Evolutionary conservation across 64 coral and sea anemone genomes (phyloP).

Genomic region (Pachyseris speciosa): DNA sequence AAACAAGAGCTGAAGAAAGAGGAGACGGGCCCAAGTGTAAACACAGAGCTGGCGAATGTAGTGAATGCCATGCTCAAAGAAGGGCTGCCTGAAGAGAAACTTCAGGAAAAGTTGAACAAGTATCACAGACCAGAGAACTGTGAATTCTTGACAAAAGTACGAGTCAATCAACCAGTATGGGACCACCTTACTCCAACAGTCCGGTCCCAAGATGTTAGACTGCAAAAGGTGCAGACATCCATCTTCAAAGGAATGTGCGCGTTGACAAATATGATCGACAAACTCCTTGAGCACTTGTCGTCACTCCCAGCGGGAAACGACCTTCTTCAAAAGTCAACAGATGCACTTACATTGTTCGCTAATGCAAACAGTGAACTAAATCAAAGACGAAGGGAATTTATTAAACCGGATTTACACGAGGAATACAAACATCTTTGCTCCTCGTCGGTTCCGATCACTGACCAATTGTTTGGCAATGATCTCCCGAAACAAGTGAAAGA

Average conservation of each 20-base stretch:
- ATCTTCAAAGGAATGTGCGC: constrained; percentile 54
- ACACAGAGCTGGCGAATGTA: constrained; percentile 44
- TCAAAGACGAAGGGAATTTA: constrained; percentile 50
- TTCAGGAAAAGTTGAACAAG: constrained; percentile 20
- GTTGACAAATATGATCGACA: constrained; percentile 27
- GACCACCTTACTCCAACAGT: neutral
- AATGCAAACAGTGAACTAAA: constrained; percentile 50
- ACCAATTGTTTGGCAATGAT: constrained; percentile 42
- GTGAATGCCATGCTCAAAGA: constrained; percentile 34
- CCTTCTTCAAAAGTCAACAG: constrained; percentile 19
- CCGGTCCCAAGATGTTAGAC: constrained; percentile 41
- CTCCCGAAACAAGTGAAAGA: constrained; percentile 35
- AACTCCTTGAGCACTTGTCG: neutral
- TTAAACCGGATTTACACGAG: constrained; percentile 28
- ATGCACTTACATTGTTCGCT: constrained; percentile 39
- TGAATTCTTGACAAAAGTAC: constrained; percentile 7
- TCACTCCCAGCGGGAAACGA: constrained; percentile 39
- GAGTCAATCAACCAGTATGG: constrained; percentile 39
- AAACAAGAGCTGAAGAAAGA: constrained; percentile 59
- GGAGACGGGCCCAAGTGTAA: constrained; percentile 34
- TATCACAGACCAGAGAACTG: neutral
- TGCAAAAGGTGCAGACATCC: constrained; percentile 36
- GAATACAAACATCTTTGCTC: constrained; percentile 47
- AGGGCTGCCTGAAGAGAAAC: constrained; percentile 27
- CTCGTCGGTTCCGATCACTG: neutral